These are phyloP conservation scores for Allacma fusca DNA, from an alignment of 2,888 invertebrate species.

Conservation along the genomic window DNA sequence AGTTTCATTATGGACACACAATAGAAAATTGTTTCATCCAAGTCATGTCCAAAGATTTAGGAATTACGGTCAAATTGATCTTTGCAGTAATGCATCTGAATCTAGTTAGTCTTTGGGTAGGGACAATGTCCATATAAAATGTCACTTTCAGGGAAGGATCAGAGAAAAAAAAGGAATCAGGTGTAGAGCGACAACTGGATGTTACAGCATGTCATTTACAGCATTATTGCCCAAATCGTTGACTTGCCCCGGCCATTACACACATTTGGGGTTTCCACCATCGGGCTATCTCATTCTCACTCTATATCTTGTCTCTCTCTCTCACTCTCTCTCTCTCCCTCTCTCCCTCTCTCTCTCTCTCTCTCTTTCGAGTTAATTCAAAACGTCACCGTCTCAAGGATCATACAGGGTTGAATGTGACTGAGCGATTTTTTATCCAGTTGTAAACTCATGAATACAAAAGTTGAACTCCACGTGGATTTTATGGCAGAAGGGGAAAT, in stretches of 20 bases:
- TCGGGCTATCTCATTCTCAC: not conserved
- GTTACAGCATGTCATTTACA: no score
- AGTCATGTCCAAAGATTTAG: not conserved
- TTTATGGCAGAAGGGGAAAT: conserved; percentile 8
- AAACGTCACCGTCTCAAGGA: not conserved
- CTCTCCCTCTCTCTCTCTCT: no score
- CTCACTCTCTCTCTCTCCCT: not conserved
- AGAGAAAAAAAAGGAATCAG: not conserved
- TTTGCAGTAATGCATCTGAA: no score
- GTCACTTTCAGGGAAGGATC: no score
- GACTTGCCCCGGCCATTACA: no score
- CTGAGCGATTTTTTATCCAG: no score
- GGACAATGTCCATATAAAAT: no score
- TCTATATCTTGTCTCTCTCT: not conserved
- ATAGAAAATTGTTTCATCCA: not conserved
- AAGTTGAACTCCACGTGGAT: conserved; percentile 13
- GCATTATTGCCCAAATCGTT: no score
- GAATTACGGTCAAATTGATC: not conserved
- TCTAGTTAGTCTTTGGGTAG: no score
- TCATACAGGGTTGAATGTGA: no score
- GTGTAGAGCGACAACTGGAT: no score
- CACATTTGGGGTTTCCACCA: not conserved
- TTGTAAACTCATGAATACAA: not conserved
- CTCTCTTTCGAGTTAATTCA: not conserved
- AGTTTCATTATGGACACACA: not conserved